Conservation (phyloP, 2,888 invertebrate genomes). For the Drosophila borborema region DNA sequence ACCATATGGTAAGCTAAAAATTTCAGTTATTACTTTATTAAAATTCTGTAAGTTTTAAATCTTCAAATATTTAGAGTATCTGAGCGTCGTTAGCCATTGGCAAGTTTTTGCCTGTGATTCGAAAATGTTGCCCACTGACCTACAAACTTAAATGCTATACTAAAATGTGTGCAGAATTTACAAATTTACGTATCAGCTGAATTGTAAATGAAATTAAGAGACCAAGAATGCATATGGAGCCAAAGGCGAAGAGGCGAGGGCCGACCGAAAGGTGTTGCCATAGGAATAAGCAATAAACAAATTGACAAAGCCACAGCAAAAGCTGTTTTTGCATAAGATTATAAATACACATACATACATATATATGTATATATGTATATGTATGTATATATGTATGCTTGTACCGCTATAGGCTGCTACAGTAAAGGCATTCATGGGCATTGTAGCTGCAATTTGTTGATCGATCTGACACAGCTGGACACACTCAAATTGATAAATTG, state of each 20-base stretch:
- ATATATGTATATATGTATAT: neutral
- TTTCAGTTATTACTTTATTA: neutral
- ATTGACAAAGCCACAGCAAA: constrained; percentile 24
- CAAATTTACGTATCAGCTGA: constrained; percentile 22
- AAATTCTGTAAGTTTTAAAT: neutral
- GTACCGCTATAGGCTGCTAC: too few species aligned
- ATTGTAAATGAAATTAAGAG: constrained; percentile 49
- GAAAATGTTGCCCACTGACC: constrained; percentile 14
- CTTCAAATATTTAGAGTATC: neutral
- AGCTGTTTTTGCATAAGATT: constrained; percentile 10
- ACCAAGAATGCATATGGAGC: constrained; percentile 7
- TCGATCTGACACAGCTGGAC: constrained; percentile 1
- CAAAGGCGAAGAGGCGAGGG: neutral
- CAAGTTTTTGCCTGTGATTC: constrained; percentile 1
- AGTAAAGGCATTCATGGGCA: constrained; percentile 18
- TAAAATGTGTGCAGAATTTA: constrained; percentile 25
- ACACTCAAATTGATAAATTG: constrained; percentile 17
- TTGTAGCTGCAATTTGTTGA: constrained; percentile 49
- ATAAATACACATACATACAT: neutral
- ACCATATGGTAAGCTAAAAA: neutral
- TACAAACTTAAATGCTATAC: constrained; percentile 12
- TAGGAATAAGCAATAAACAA: constrained; percentile 39
- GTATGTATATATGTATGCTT: neutral
- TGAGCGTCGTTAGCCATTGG: neutral
- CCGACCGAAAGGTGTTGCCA: constrained; percentile 17